Percentiles rank a stretch among this genome's conserved stretches.
Conservation (phyloP, 1,140 invertebrate species). For the Paralvinella palmiformis region DNA sequence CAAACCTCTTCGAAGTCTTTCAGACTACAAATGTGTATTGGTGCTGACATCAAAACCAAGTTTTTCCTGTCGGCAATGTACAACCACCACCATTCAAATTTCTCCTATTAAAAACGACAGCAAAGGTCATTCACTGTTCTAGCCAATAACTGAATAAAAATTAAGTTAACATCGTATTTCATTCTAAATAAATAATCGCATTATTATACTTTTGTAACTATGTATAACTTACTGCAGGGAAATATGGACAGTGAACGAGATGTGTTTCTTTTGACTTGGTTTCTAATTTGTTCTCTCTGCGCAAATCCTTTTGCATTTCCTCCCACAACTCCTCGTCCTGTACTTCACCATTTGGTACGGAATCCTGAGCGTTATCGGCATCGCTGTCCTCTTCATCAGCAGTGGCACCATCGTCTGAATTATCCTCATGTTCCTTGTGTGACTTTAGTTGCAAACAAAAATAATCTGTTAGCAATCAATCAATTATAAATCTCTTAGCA, state of each 20-base stretch:
- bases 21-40: conserved; percentile 71
- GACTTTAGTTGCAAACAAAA: too few species aligned
- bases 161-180: not conserved
- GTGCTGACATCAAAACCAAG: conserved; percentile 78
- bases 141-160: not conserved
- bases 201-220: too few species aligned
- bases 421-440: not conserved
- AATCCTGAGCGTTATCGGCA: not conserved
- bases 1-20: conserved; percentile 51
- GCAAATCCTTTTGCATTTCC: conserved; percentile 56
- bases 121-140: not conserved
- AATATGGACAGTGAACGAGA: conserved; percentile 90
- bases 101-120: conserved; percentile 59
- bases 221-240: conserved; percentile 71
- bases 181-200: too few species aligned
- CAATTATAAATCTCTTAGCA: too few species aligned
- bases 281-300: conserved; percentile 78
- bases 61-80: conserved; percentile 94
- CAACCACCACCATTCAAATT: conserved; percentile 99
- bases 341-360: conserved; percentile 21
- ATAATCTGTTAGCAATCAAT: too few species aligned
- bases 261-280: conserved; percentile 91
- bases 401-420: not conserved
- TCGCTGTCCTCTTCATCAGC: not conserved
- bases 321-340: conserved; percentile 58